Percentiles rank a stretch among this genome's conserved stretches.
phyloP scores from a whole-genome alignment of 2,888 invertebrate species.

The Busseola fusca region DNA sequence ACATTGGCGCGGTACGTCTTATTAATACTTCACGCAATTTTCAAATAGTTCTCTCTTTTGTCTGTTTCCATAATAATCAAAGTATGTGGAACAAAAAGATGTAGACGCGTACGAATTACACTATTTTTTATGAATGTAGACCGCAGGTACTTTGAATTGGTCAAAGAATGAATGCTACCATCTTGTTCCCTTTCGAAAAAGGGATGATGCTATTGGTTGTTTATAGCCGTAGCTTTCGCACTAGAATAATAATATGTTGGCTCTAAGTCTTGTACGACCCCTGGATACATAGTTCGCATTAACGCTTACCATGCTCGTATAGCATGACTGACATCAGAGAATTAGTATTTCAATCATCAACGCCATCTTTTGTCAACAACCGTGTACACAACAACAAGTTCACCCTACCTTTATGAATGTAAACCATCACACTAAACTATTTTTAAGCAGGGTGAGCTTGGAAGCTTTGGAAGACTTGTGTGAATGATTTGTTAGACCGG shows the following conservation, averaged over 20 bases:
- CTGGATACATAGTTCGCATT: not conserved
- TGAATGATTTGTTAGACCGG: not conserved
- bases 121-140: not conserved
- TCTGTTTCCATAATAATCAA: not conserved
- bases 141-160: not conserved
- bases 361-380: slow-evolving; percentile 37
- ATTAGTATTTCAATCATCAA: not conserved
- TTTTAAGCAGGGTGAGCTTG: not conserved
- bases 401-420: too few species aligned
- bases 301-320: not conserved
- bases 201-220: not conserved
- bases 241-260: not conserved
- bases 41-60: not conserved
- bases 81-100: not conserved
- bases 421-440: not conserved
- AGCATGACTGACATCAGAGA: not conserved
- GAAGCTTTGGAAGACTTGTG: not conserved
- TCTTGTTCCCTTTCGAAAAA: not conserved
- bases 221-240: not conserved
- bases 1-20: slow-evolving; percentile 74
- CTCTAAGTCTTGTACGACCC: not conserved
- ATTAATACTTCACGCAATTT: not conserved
- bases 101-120: not conserved
- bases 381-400: slow-evolving; percentile 3
- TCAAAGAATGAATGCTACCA: not conserved